phyloP scores from a whole-genome alignment of 1,140 invertebrate species.

The Pseudomyrmex cubaensis region DNA sequence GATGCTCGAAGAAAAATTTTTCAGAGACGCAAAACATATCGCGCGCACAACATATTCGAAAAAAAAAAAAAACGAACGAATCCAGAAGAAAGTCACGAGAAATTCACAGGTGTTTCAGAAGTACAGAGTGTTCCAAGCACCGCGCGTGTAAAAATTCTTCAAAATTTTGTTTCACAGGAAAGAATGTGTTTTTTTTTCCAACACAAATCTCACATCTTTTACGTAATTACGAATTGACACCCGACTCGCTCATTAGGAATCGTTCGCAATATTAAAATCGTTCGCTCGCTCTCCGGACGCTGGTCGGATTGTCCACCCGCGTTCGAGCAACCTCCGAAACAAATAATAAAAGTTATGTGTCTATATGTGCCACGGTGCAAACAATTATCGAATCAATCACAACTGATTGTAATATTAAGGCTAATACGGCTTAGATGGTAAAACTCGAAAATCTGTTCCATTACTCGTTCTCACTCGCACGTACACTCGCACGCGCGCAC shows the following conservation, averaged over 20 bases:
- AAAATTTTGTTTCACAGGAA: neutral
- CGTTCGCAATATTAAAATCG: neutral
- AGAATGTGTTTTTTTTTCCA: neutral
- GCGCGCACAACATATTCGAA: too few relatives aligned
- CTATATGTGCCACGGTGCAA: conserved; percentile 85
- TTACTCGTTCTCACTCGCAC: conserved; percentile 51
- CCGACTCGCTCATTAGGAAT: neutral
- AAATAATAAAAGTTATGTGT: conserved; percentile 77
- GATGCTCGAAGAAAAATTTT: neutral
- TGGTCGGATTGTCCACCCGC: neutral
- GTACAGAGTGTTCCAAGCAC: too few relatives aligned
- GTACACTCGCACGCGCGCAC: conserved; percentile 10
- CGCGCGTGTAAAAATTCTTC: too few relatives aligned
- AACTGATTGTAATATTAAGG: conserved; percentile 81
- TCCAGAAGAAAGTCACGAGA: too few relatives aligned
- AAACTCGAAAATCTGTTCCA: conserved; percentile 64
- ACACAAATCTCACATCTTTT: too few relatives aligned
- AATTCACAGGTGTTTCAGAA: too few relatives aligned
- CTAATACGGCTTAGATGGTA: conserved; percentile 78
- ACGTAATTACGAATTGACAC: neutral
- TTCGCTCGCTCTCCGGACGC: neutral
- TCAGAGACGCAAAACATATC: too few relatives aligned
- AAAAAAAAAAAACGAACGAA: too few relatives aligned
- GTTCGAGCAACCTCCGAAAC: conserved; percentile 52
- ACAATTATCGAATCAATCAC: conserved; percentile 85